Evolutionary conservation across 2,888 invertebrate species (phyloP).

Genomic region (Apomyelois bistriatella): DNA sequence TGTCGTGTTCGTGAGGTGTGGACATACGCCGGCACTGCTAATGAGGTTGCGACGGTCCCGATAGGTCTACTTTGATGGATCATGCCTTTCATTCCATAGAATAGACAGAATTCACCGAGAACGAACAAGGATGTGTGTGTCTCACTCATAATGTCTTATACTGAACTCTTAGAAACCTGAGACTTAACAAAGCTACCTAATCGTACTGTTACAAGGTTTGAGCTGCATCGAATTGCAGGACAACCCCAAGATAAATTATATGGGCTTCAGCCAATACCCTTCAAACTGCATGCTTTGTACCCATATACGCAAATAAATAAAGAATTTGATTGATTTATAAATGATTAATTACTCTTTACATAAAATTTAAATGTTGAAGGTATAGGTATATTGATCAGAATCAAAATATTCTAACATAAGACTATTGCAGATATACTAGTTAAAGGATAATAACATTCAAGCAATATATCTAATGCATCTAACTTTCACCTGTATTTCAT

Average conservation of each 20-base stretch:
- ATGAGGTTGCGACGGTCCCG: constrained; percentile 40
- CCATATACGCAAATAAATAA: too few relatives aligned
- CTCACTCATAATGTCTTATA: too few relatives aligned
- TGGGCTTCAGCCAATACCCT: neutral
- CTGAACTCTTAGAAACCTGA: neutral
- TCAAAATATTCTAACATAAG: too few relatives aligned
- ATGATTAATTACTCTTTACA: too few relatives aligned
- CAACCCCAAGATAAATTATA: neutral
- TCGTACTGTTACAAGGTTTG: neutral
- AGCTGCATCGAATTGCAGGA: neutral
- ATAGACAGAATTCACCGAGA: neutral
- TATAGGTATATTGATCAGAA: too few relatives aligned
- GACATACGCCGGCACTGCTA: constrained; percentile 36
- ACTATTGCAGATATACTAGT: too few relatives aligned
- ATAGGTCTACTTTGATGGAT: constrained; percentile 14
- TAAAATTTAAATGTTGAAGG: too few relatives aligned
- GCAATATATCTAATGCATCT: neutral
- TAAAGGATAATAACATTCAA: neutral
- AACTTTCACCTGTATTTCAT: neutral
- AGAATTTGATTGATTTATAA: too few relatives aligned
- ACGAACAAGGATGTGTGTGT: neutral
- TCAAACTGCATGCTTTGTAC: neutral
- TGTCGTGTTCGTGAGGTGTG: constrained; percentile 31
- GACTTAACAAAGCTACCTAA: neutral
- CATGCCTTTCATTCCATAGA: neutral